These are phyloP conservation scores for Acrocephalus kingi DNA, from an alignment of 2,113 vertebrate species.

Conservation along the genomic window DNA sequence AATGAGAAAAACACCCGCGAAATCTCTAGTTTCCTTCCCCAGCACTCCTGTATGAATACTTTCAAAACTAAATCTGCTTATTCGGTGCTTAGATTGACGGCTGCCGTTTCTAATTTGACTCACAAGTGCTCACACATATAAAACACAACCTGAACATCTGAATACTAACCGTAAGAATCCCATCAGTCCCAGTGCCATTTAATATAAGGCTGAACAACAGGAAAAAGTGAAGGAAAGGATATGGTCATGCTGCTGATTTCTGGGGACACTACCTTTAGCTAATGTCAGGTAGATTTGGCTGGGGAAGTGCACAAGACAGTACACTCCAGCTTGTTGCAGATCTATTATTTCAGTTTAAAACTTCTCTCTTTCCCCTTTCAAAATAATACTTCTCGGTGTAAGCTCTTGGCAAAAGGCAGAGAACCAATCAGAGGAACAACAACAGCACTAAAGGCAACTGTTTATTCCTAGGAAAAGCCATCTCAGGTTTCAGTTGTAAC, in stretches of 20 bases:
- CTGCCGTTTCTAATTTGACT: neutral
- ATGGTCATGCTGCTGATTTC: neutral
- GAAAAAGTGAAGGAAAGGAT: neutral
- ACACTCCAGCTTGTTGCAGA: neutral
- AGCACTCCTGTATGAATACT: neutral
- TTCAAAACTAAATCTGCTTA: neutral
- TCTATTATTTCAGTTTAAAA: neutral
- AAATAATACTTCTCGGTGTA: neutral
- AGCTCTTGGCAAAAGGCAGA: neutral
- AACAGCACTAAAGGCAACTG: neutral
- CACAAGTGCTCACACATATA: neutral
- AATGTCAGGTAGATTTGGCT: neutral
- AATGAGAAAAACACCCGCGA: accelerated
- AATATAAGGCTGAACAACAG: neutral
- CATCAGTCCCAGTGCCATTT: neutral
- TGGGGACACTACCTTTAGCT: neutral
- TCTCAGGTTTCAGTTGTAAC: neutral
- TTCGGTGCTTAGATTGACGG: neutral
- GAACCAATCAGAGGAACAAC: neutral
- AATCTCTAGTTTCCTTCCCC: neutral
- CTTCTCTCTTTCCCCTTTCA: neutral
- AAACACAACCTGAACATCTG: neutral
- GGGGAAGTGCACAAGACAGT: neutral
- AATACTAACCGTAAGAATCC: neutral
- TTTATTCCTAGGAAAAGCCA: neutral